phyloP scores from a whole-genome alignment of 2,113 vertebrate species.

The Panurus biarmicus region DNA sequence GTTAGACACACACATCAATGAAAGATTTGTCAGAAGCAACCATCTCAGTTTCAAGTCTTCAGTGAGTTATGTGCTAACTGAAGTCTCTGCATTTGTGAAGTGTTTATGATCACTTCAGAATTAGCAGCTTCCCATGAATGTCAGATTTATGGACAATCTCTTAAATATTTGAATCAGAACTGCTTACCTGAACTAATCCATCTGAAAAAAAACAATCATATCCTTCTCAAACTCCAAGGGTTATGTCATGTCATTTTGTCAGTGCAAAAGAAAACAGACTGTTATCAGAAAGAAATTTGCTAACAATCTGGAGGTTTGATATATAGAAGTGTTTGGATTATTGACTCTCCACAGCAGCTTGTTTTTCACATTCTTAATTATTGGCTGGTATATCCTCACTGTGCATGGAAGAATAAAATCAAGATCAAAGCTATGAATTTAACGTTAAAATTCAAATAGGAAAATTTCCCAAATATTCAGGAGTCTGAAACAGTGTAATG shows the following conservation, averaged over 20 bases:
- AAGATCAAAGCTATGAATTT: not conserved
- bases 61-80: not conserved
- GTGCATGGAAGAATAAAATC: not conserved
- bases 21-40: conserved; percentile 17
- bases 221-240: conserved; percentile 40
- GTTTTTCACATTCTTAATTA: not conserved
- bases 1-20: conserved; percentile 8
- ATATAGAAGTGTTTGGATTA: not conserved
- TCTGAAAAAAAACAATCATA: not conserved
- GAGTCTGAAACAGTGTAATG: not conserved
- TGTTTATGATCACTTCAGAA: conserved; percentile 30
- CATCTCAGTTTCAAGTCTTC: not conserved
- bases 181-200: conserved; percentile 50
- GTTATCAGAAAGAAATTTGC: conserved; percentile 37
- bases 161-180: conserved; percentile 52
- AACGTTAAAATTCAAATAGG: not conserved
- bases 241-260: conserved; percentile 5
- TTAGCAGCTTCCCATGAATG: conserved; percentile 24
- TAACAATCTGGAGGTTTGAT: not conserved
- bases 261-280: not conserved
- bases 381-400: not conserved
- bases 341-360: not conserved
- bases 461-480: not conserved
- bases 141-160: conserved; percentile 52
- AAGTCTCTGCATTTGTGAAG: conserved; percentile 1